Percentiles rank a stretch among this genome's conserved stretches.
phyloP scores from a whole-genome alignment of 2,113 vertebrate genomes.

The Labeo rohita region DNA sequence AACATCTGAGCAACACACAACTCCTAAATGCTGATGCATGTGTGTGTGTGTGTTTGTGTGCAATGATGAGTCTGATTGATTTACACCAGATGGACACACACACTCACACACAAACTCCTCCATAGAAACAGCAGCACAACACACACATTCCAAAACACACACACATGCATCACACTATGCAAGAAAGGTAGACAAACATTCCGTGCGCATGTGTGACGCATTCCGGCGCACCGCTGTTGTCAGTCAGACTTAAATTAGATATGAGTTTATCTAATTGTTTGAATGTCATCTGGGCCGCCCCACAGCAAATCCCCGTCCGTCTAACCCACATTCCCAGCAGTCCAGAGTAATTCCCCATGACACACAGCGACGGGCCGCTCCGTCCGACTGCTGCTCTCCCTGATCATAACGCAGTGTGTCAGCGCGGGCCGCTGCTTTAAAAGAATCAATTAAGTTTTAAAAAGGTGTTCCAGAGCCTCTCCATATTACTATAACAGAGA shows the following conservation, averaged over 20 bases:
- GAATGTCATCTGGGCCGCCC: slow-evolving; percentile 75
- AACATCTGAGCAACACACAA: not conserved
- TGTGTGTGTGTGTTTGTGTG: not conserved
- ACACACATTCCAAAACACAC: not conserved
- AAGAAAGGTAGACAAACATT: slow-evolving; percentile 36
- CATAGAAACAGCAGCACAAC: not conserved
- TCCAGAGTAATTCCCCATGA: slow-evolving; percentile 63
- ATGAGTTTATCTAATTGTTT: slow-evolving; percentile 72
- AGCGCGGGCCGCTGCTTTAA: slow-evolving; percentile 60
- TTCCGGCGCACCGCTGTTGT: slow-evolving; percentile 33
- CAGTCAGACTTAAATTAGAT: slow-evolving; percentile 72
- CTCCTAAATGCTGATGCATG: not conserved
- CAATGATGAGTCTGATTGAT: slow-evolving; percentile 1
- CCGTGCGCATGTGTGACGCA: slow-evolving; percentile 17
- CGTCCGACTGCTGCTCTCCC: slow-evolving; percentile 58
- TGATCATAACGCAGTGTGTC: slow-evolving; percentile 68
- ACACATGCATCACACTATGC: not conserved
- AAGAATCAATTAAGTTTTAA: slow-evolving; percentile 76
- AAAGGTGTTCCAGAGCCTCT: slow-evolving; percentile 71
- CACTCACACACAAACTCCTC: slow-evolving; percentile 27
- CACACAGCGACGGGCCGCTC: slow-evolving; percentile 33
- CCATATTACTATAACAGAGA: not conserved
- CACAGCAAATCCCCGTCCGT: slow-evolving; percentile 67
- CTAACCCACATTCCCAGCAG: slow-evolving; percentile 77
- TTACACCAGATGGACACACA: slow-evolving; percentile 17